Evolutionary conservation across 2,113 vertebrate genomes (phyloP), one percentile per base, ranked within the genome.

Genomic region (Perognathus longimembris): DNA sequence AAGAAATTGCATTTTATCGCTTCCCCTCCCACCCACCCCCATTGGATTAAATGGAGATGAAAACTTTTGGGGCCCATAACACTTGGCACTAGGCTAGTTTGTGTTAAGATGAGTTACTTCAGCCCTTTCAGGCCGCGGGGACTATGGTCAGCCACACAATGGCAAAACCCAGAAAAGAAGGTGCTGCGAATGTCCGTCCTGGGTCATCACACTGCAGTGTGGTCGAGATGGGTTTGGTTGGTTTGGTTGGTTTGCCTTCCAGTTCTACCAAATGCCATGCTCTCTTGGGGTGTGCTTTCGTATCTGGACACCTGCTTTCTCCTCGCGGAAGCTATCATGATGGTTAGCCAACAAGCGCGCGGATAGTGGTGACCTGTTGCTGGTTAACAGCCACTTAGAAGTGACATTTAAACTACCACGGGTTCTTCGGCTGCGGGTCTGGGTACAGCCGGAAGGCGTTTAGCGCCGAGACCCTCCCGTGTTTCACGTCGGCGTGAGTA

Each of bases 1-100:
- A 97, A 97, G 61, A 96, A 97, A 96, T 94, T 69, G 40, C 22
- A 59, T 42, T 66, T 96, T 96, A 96, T 96, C 97, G n/a, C n/a
- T n/a, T n/a, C 50, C 50, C 17, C 50, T 54, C 50, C 14, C 15
- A 12, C 50, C 14, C 90, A 87, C 20, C 95, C 14, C 94, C 97
- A 97, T 96, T 97, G 95, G 76, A 79, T 89, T 98, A 97, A 95
- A 97, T 97, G 93, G 87, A 91, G 80, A 91, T 85, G 92, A 89
- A 80, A 91, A 45, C 78, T 94, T 77, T 69, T 66, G 84, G 84
- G 64, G 73, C 59, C n/a, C 28, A 93, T 92, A 92, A 92, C 95
- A 89, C 21, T 90, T 76, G 38, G 40, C 32, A 32, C 24, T 77
- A 22, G 59, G 45, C 79, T 76, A 93, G 24, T 77, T 93, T 91